Percentiles rank a stretch among this genome's conserved stretches.
These are phyloP conservation scores for Agonopterix arenella DNA, from an alignment of 2,888 invertebrate species.

Conservation along the genomic window DNA sequence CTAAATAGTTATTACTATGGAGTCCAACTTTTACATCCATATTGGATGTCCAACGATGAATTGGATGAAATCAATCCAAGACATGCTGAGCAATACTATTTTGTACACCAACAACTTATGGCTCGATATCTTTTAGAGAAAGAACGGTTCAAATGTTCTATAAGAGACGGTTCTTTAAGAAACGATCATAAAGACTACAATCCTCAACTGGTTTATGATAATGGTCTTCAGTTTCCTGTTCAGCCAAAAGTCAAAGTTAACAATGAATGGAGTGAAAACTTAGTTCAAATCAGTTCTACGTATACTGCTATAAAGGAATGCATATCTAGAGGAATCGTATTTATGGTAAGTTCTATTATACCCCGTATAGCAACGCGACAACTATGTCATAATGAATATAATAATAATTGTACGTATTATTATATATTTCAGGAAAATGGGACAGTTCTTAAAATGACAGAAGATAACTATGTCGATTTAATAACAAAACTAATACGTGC, in stretches of 20 bases:
- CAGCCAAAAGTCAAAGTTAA: too few species aligned
- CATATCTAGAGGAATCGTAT: slow-evolving; percentile 49
- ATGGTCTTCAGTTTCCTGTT: slow-evolving; percentile 54
- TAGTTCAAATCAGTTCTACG: slow-evolving; percentile 35
- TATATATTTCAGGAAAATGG: slow-evolving; percentile 46
- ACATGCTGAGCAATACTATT: slow-evolving; percentile 58
- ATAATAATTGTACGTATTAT: too few species aligned
- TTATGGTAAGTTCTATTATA: slow-evolving; percentile 39
- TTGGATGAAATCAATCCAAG: slow-evolving; percentile 45
- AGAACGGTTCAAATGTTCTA: slow-evolving; percentile 29
- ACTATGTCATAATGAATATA: too few species aligned
- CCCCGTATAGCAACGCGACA: too few species aligned
- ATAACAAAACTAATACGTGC: slow-evolving; percentile 53
- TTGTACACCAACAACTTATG: slow-evolving; percentile 49
- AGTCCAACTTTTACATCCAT: slow-evolving; percentile 74
- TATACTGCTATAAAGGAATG: slow-evolving; percentile 60
- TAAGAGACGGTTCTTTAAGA: slow-evolving; percentile 8
- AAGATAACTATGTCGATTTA: slow-evolving; percentile 50
- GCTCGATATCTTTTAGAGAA: slow-evolving; percentile 54
- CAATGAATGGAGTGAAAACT: too few species aligned
- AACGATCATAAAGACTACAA: slow-evolving; percentile 33
- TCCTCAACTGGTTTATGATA: slow-evolving; percentile 53
- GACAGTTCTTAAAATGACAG: slow-evolving; percentile 43
- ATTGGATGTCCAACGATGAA: slow-evolving; percentile 74
- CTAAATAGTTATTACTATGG: slow-evolving; percentile 78